Percentiles rank a stretch among this genome's conserved stretches.
Evolutionary conservation across 2,113 vertebrate genomes (phyloP).

Genomic region (Nothoprocta pentlandii): DNA sequence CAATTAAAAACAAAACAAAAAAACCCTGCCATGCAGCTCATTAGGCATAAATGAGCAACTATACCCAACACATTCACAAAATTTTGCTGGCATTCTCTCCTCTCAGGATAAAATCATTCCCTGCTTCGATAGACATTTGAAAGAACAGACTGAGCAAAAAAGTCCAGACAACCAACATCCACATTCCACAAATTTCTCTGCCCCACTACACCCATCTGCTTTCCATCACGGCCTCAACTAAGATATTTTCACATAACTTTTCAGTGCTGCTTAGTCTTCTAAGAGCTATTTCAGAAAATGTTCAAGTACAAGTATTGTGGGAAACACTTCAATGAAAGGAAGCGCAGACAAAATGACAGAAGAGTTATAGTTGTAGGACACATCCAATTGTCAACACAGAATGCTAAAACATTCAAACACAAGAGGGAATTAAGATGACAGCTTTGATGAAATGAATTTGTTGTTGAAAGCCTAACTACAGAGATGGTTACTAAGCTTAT

Average conservation of each 20-base stretch:
- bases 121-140: neutral
- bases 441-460: neutral
- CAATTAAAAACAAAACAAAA: neutral
- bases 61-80: neutral
- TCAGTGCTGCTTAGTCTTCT: fast-evolving
- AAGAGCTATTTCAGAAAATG: neutral
- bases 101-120: neutral
- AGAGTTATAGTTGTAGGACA: neutral
- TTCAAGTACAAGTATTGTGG: neutral
- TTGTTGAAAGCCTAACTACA: neutral
- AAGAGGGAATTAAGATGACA: neutral
- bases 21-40: neutral
- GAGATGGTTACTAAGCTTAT: neutral
- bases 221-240: neutral
- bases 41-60: neutral
- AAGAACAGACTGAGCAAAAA: neutral
- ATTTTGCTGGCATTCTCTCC: neutral
- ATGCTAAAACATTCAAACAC: neutral
- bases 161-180: neutral
- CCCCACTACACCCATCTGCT: neutral
- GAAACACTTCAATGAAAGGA: neutral
- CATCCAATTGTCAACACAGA: neutral
- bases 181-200: neutral
- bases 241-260: neutral
- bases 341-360: neutral